Evolutionary conservation across 2,113 vertebrate genomes (phyloP).

Genomic region (Noturus placidus): DNA sequence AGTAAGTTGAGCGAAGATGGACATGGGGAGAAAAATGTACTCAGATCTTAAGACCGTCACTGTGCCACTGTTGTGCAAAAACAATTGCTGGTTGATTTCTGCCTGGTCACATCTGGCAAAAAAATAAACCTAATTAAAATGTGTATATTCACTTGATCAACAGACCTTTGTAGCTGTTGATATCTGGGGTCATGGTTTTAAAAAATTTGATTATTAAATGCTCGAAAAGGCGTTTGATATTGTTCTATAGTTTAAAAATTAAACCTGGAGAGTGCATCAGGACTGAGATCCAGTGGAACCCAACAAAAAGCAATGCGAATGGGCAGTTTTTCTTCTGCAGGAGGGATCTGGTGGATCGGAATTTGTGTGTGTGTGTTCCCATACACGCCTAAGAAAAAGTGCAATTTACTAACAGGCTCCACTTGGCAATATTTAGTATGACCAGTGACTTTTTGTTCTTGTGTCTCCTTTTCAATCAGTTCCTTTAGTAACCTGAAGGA

Average conservation of each 20-base stretch:
- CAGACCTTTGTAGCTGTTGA: not conserved
- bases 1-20: constrained; percentile 61
- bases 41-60: not conserved
- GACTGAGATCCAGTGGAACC: no score
- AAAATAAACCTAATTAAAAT: not conserved
- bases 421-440: not conserved
- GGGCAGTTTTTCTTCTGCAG: not conserved
- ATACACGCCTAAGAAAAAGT: not conserved
- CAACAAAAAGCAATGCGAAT: not conserved
- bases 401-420: no score
- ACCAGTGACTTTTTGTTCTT: not conserved
- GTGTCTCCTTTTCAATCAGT: constrained; percentile 59
- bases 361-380: not conserved
- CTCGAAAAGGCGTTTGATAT: no score
- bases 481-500: constrained; percentile 80
- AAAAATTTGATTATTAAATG: no score
- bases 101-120: not conserved
- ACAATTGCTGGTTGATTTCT: not conserved
- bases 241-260: no score
- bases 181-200: not conserved
- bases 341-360: no score
- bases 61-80: not conserved
- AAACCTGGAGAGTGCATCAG: no score
- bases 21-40: not conserved
- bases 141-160: not conserved